phyloP scores from a whole-genome alignment of 1,140 invertebrate genomes.

The Steinernema khuongi region DNA sequence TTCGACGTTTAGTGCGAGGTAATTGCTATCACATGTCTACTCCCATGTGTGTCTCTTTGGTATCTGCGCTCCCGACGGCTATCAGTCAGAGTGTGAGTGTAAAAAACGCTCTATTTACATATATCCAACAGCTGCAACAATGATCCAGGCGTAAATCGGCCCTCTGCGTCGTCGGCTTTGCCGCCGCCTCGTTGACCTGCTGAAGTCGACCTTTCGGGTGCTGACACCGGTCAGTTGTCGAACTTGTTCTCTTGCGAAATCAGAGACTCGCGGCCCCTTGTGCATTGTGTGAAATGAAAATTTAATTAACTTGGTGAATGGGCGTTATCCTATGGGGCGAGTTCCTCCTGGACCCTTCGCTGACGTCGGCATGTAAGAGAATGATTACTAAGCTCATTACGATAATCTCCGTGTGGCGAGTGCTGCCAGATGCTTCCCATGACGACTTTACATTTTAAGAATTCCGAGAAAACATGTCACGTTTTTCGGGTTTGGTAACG shows the following conservation, averaged over 20 bases:
- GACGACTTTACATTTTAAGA: no score
- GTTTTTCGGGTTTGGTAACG: no score
- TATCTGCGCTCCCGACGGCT: background rate
- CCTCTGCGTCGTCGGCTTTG: background rate
- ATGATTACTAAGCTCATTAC: constrained; percentile 9
- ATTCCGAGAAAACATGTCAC: no score
- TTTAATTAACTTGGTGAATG: constrained; percentile 10
- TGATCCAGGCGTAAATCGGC: constrained; percentile 6
- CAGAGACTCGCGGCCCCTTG: no score
- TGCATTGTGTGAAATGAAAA: background rate
- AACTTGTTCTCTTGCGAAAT: no score
- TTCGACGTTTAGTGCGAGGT: background rate
- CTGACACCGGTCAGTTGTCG: background rate
- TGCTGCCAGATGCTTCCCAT: constrained; percentile 9
- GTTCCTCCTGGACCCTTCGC: background rate
- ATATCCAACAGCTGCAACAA: constrained; percentile 14
- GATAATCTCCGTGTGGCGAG: background rate
- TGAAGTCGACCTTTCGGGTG: background rate
- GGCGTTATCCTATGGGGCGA: background rate
- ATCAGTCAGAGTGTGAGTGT: background rate
- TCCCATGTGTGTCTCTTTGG: background rate
- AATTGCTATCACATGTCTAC: background rate
- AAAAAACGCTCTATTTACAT: constrained; percentile 15
- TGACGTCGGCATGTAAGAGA: background rate
- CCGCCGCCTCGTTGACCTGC: background rate